Evolutionary conservation across 2,888 invertebrate genomes (phyloP).

Genomic region (Lepas anatifera): DNA sequence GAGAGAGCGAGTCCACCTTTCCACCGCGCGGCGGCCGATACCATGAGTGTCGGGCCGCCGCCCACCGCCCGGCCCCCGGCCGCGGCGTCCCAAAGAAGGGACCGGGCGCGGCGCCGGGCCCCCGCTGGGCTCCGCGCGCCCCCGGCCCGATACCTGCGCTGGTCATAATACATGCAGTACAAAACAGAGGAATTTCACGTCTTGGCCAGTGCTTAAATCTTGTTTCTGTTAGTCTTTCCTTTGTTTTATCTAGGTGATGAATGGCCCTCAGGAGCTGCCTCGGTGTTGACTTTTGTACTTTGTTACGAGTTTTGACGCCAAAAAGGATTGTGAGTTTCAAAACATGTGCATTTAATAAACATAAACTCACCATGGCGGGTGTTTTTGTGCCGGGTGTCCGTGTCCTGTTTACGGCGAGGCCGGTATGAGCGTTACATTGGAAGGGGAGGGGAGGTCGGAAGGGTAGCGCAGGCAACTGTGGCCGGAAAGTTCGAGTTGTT

Average conservation of each 20-base stretch:
- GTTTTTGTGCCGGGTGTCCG: too few relatives aligned
- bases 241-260: constrained; percentile 1
- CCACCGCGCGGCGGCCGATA: neutral
- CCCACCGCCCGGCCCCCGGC: neutral
- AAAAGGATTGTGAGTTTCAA: constrained; percentile 10
- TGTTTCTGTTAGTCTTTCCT: constrained; percentile 2
- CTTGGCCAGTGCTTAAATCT: constrained; percentile 5
- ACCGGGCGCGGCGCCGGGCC: neutral
- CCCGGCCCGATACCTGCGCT: neutral
- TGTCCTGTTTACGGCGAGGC: too few relatives aligned
- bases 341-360: constrained; percentile 12
- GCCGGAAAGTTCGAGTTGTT: too few relatives aligned
- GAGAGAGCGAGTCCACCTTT: neutral
- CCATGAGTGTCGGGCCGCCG: neutral
- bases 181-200: constrained; percentile 9
- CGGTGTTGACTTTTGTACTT: constrained; percentile 11
- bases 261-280: neutral
- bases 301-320: constrained; percentile 12
- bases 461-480: too few relatives aligned
- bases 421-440: too few relatives aligned
- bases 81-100: neutral
- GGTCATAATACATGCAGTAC: constrained; percentile 12
- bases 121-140: neutral
- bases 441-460: too few relatives aligned
- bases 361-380: too few relatives aligned